Evolutionary conservation across 2,888 invertebrate species (phyloP), one percentile per base, ranked within the genome.

Genomic region (Athalia rosae): DNA sequence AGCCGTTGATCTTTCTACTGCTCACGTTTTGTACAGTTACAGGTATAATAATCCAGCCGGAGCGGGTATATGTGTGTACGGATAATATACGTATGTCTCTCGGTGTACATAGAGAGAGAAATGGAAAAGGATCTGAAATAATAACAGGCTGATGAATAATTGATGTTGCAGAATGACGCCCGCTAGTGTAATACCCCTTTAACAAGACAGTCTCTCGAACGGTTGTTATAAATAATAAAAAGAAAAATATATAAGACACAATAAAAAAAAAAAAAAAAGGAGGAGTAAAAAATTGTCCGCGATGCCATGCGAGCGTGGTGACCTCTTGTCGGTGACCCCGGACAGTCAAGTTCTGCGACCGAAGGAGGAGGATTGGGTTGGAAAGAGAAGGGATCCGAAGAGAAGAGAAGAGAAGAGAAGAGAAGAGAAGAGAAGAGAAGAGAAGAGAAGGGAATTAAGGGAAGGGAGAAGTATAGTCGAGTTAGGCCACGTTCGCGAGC

Each of bases 241-340:
- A 50, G 67, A 62, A 61, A 28, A 28, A 28, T 28, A 28, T 28
- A 28, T 28, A 28, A 28, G 28, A 28, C 2, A 74, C 53, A 73
- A 8, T 53, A 47, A 74, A 45, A 28, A 58, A 13, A 56, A 74
- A 47, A 58, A 50, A 45, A 28, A 58, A 13, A 56, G 74, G 47
- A 58, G 50, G 82, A 83, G 83, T 79, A 83, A 83, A 84, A 83
- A 84, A 84, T 83, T 82, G 82, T 83, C 79, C 80, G 80, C 56
- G 83, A 82, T 83, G 83, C 82, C 84, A 84, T 84, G 84, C 84
- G 84, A 84, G 84, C 84, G 84, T 83, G 82, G 84, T 83, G 84
- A 84, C 84, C 84, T 79, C 84, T 83, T 83, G 83, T 84, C 82
- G 83, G 79, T 83, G 84, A 84, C 84, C 84, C 84, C 83, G 84